Evolutionary conservation across 2,113 vertebrate genomes (phyloP).

Genomic region (Xenopus borealis): DNA sequence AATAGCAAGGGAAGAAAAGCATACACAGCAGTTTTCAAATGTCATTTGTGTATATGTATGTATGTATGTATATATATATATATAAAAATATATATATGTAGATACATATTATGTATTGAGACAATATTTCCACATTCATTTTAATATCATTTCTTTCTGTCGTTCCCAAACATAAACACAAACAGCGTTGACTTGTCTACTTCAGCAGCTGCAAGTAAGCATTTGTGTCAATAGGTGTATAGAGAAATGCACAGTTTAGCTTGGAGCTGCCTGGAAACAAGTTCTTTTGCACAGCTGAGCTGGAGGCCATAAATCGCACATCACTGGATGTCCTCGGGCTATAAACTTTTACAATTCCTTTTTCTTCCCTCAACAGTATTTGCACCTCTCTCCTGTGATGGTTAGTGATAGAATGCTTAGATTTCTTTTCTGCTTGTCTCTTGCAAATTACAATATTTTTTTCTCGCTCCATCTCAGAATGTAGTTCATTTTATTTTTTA

Average conservation of each 20-base stretch:
- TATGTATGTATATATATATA: too few species aligned
- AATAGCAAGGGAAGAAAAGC: too few species aligned
- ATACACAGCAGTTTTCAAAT: too few species aligned
- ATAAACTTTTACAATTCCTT: conserved; percentile 41
- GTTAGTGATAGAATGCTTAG: conserved; percentile 28
- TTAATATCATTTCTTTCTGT: background rate
- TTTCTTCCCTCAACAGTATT: conserved; percentile 31
- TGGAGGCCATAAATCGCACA: conserved; percentile 29
- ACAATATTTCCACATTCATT: background rate
- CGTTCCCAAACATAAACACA: background rate
- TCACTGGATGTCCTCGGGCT: conserved; percentile 27
- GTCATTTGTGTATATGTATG: too few species aligned
- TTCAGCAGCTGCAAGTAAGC: conserved; percentile 7
- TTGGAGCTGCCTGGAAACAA: background rate
- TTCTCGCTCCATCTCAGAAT: background rate
- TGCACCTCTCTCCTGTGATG: conserved; percentile 29
- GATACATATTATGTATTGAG: too few species aligned
- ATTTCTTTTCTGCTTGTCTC: conserved; percentile 22
- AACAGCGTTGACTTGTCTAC: background rate
- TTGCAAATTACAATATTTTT: conserved; percentile 29
- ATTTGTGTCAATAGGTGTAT: conserved; percentile 21
- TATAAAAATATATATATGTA: too few species aligned
- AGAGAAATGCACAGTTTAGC: conserved; percentile 11
- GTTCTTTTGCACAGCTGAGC: conserved; percentile 17
- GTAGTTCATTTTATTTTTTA: conserved; percentile 20